A percentile compares a stretch with the other conserved stretches of the same genome.
These are phyloP conservation scores for Mormyrops attenuatus DNA, from an alignment of 2,797 vertebrate species.

Conservation along the genomic window DNA sequence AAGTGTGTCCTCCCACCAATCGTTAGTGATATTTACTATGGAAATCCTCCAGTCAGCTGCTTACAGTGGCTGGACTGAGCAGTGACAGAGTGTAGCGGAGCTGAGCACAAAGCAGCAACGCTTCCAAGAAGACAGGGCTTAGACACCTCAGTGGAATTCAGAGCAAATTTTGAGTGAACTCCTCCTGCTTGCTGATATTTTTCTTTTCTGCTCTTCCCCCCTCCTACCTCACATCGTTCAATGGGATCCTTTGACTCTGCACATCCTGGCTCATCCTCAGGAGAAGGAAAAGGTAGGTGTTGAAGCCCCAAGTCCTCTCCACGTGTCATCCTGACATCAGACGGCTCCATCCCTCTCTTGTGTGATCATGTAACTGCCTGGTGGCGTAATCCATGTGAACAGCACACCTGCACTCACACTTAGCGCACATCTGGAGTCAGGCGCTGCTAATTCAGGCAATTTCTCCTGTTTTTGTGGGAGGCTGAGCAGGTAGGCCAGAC, in stretches of 20 bases:
- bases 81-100: not conserved
- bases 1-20: not conserved
- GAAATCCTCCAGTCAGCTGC: not conserved
- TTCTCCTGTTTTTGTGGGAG: not conserved
- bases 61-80: not conserved
- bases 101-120: not conserved
- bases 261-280: not conserved
- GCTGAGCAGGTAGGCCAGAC: not conserved
- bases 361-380: not conserved
- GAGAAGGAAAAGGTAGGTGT: conserved; percentile 18
- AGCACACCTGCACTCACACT: not conserved
- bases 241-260: not conserved
- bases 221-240: not conserved
- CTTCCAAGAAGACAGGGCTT: not conserved
- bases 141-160: not conserved
- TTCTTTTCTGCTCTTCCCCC: not conserved
- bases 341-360: not conserved
- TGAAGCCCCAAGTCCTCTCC: not conserved
- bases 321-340: not conserved
- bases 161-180: not conserved
- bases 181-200: not conserved
- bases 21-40: not conserved
- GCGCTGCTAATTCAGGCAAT: not conserved
- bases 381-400: not conserved
- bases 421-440: not conserved